Base-by-base conservation (phyloP, 2,888 invertebrate genomes). In the Polyploca ridens region DNA sequence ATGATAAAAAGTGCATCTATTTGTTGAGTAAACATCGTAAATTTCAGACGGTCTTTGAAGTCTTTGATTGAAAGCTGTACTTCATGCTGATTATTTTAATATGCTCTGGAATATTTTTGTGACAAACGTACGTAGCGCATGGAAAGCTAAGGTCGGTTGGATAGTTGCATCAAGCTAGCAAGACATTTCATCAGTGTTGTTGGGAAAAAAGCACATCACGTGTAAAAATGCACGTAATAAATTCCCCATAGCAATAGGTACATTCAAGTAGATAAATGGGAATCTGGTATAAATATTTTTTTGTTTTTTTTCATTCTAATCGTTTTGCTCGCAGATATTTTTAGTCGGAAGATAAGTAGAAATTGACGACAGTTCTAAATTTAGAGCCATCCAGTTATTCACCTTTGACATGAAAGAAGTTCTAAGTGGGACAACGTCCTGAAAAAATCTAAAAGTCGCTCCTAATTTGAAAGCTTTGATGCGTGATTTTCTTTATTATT, bases 11-110 rank as follows among this genome's bases (percentile, higher is more conserved):
- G 63, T 84, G 82, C 83, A 85, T 78, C 75, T 87, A 82, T 87
- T 87, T 88, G 74, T 70, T 78, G 75, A 82, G 77, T 85, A 86
- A 88, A 89, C 85, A 87, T 78, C 80, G 70, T 86, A 84, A 86
- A 84, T 83, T 77, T 72, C 74, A 70, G 70, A 71, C 66, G 64
- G 63, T 74, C 85, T 88, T 88, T 88, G 87, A 87, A 80, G 85
- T 82, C 66, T 68, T 70, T 66, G 65, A 66, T 62, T 66, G 68
- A 73, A 78, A 73, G 71, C 69, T 71, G 67, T 63, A n/a, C 46
- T 64, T 65, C 65, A 54, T 19, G 19, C 19, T 10, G 10, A 54
- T 54, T 54, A 54, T 54, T 54, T 54, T 54, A 19, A 54, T 44
- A 10, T 57, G 33, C 38, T 27, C 16, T 49, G 27, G 16, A 58